Conservation (phyloP, 1,140 invertebrate species). For the Solenopsis fugax region DNA sequence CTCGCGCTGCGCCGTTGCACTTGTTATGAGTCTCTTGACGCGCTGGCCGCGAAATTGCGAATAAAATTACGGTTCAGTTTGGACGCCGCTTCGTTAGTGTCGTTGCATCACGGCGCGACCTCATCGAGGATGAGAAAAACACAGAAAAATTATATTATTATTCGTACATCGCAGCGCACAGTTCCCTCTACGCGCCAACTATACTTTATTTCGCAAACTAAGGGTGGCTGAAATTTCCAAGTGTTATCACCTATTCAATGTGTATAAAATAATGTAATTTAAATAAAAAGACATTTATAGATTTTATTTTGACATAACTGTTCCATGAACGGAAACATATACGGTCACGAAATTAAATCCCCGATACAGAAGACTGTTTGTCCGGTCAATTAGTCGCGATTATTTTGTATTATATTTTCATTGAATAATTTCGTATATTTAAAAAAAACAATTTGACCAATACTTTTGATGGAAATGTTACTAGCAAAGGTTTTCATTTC, state of each 20-base stretch:
- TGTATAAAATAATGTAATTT: neutral
- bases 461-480: too few species aligned
- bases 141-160: conserved; percentile 51
- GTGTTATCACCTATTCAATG: neutral
- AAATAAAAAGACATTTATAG: neutral
- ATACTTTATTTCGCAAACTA: neutral
- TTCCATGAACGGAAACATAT: neutral
- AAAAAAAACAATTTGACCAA: too few species aligned
- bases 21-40: conserved; percentile 61
- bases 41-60: conserved; percentile 48
- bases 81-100: conserved; percentile 55
- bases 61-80: conserved; percentile 56
- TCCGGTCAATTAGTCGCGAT: too few species aligned
- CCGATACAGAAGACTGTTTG: too few species aligned
- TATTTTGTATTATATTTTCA: too few species aligned
- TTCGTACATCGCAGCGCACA: neutral
- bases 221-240: neutral
- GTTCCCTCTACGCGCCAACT: neutral
- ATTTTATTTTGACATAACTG: conserved; percentile 5
- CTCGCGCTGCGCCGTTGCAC: conserved; percentile 29
- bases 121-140: conserved; percentile 46
- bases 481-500: too few species aligned
- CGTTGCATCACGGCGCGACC: conserved; percentile 26
- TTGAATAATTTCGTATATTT: too few species aligned
- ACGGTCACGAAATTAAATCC: too few species aligned